A percentile compares a stretch with the other conserved stretches of the same genome.
Conservation (phyloP, 2,888 invertebrate genomes). For the Sericinus montela region DNA sequence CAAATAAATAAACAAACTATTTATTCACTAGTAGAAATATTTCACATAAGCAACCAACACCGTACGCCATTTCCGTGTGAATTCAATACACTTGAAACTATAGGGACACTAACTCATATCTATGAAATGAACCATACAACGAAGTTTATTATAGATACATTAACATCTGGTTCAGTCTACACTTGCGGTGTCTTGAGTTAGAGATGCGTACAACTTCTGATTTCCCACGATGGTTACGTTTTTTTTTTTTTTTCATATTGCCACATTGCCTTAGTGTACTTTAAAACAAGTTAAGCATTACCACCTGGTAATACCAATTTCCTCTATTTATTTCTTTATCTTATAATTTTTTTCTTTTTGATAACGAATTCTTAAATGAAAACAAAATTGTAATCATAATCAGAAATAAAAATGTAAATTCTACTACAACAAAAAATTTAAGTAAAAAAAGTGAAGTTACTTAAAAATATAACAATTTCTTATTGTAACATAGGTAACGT, state of each 20-base stretch:
- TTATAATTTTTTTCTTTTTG: too few species aligned
- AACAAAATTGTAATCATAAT: too few species aligned
- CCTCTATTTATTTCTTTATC: too few species aligned
- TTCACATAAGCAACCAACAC: too few species aligned
- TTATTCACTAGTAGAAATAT: too few species aligned
- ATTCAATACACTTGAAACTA: constrained; percentile 2
- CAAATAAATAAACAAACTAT: too few species aligned
- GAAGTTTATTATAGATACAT: constrained; percentile 36
- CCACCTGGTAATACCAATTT: constrained; percentile 3
- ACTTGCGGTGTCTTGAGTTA: constrained; percentile 27
- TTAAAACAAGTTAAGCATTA: background rate
- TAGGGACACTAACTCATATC: background rate
- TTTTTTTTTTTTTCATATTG: constrained; percentile 36
- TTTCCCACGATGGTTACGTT: constrained; percentile 37
- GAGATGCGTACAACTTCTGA: constrained; percentile 24
- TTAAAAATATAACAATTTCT: too few species aligned
- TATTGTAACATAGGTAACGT: too few species aligned
- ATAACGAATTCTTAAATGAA: too few species aligned
- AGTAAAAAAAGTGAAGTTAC: too few species aligned
- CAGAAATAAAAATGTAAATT: too few species aligned
- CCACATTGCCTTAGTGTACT: constrained; percentile 18
- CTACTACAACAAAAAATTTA: too few species aligned
- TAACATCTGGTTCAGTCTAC: constrained; percentile 38
- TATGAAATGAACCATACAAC: constrained; percentile 25
- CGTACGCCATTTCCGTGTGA: background rate